Percentiles rank a stretch among this genome's conserved stretches.
phyloP scores from a whole-genome alignment of 2,113 vertebrate genomes.

The Madoqua kirkii region DNA sequence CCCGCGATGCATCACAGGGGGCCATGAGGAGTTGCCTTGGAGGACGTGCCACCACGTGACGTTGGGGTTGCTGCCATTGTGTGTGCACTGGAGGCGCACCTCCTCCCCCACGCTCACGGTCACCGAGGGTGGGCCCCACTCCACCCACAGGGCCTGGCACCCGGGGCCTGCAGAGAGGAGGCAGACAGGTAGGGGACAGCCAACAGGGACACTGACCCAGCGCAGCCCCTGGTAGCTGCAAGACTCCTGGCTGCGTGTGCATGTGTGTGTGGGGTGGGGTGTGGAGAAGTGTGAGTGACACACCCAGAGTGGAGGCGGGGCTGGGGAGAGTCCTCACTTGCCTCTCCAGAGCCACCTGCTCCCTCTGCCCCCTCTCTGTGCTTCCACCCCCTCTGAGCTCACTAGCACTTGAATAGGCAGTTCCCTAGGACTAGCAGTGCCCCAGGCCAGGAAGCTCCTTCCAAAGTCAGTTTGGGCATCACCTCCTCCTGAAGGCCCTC shows the following conservation, averaged over 20 bases:
- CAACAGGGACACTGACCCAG: background rate
- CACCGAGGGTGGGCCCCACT: background rate
- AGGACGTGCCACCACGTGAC: constrained; percentile 54
- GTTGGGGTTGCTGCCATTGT: accelerated
- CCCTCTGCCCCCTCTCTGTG: background rate
- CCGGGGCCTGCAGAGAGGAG: background rate
- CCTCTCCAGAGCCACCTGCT: background rate
- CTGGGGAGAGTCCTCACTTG: background rate
- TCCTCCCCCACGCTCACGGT: background rate
- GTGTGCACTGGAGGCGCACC: constrained; percentile 13
- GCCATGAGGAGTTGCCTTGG: background rate
- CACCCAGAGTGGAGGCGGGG: background rate
- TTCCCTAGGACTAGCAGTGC: background rate
- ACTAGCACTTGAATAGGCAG: background rate
- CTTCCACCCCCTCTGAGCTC: background rate
- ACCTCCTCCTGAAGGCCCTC: background rate
- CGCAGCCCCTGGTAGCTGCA: background rate
- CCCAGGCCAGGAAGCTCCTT: background rate
- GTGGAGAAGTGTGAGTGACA: background rate
- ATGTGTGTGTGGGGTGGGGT: background rate
- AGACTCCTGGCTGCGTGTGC: background rate
- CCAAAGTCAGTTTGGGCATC: background rate
- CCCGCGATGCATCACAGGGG: accelerated
- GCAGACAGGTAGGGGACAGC: background rate
- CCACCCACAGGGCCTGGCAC: background rate